Base-by-base conservation (phyloP, 2,888 invertebrate species). In the Heteromyza rotundicornis region DNA sequence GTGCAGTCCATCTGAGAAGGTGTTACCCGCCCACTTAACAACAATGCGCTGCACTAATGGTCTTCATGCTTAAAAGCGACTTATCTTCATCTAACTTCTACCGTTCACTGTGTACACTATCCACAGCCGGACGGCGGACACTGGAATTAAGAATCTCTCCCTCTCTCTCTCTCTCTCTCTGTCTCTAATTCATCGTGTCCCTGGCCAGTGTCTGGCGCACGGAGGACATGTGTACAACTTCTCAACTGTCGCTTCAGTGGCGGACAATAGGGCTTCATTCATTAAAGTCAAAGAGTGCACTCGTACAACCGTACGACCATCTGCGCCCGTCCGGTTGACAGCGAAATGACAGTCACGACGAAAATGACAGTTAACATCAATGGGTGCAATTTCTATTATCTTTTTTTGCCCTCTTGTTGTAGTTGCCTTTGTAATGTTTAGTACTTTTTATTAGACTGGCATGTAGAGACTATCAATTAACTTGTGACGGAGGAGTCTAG, bases 291-390 rank as follows among this genome's bases (percentile, higher is more conserved):
- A 52, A 10, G 22, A 17, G 54, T 35, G 20, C 7, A 35, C 54
- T 5, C 27, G n/a, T n/a, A 27, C 47, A 59, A 53, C 16, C 14
- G 53, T 19, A n/a, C n/a, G n/a, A n/a, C n/a, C n/a, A n/a, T n/a
- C n/a, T n/a, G n/a, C n/a, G n/a, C n/a, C n/a, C n/a, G n/a, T n/a
- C 58, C 51, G 60, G 36, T 50, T 57, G 69, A 67, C 71, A 70
- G 68, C 62, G 56, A 72, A 72, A 66, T 68, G 70, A 70, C 70
- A 68, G 64, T 32, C 52, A 70, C 68, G 66, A 67, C 67, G 55
- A 62, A 64, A 65, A 67, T 70, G 74, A 70, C 70, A 74, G 68
- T 67, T 70, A 68, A 71, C 73, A 75, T 75, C 75, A 71, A 71
- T 77, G 72, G 70, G 69, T 67, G 71, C 68, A 73, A 68, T 62